Evolutionary conservation across 2,888 invertebrate genomes (phyloP), one percentile per base, ranked within the genome.

Genomic region (Tenthredo scrophulariae): DNA sequence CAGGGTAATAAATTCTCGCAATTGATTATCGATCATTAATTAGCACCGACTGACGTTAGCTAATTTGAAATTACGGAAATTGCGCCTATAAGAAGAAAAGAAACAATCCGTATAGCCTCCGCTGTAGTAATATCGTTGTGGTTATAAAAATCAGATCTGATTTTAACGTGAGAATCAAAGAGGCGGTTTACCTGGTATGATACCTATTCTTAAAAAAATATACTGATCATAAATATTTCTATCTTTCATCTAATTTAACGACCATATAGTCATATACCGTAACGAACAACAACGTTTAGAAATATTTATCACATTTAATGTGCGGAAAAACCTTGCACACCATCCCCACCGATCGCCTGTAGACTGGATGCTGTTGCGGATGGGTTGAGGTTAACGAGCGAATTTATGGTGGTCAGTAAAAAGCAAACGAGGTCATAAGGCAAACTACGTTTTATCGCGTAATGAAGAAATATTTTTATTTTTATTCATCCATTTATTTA

Each of bases 381-480:
- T 37, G 70, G 70, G 70, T 70, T n/a, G 70, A 70, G 29, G 70
- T 70, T 77, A 54, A 77, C 77, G 50, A 46, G 77, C 29, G n/a
- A 77, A 77, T 77, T 77, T 54, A 77, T 40, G 46, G 26, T 15
- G 75, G 40, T 75, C 26, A 13, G 37, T 77, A 33, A 54, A 50
- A 77, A 77, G 26, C 54, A 26, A 50, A 50, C 40, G 50, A 54
- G 26, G 77, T 77, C 72, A 74, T 74, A 37, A 29, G n/a, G 18
- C 22, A 54, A 29, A 46, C 46, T 29, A 54, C 54, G 26, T 54
- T 77, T 26, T 54, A n/a, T 15, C 50, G 77, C 22, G 72, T 74
- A 74, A 74, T 43, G 43, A 43, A 74, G 50, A 9, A 77, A 7
- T 13, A 72, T 72, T 13, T 37, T 40, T 37, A 0, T 18, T n/a